phyloP scores from a whole-genome alignment of 2,888 invertebrate genomes.

The Drosophila pseudotalamancana region DNA sequence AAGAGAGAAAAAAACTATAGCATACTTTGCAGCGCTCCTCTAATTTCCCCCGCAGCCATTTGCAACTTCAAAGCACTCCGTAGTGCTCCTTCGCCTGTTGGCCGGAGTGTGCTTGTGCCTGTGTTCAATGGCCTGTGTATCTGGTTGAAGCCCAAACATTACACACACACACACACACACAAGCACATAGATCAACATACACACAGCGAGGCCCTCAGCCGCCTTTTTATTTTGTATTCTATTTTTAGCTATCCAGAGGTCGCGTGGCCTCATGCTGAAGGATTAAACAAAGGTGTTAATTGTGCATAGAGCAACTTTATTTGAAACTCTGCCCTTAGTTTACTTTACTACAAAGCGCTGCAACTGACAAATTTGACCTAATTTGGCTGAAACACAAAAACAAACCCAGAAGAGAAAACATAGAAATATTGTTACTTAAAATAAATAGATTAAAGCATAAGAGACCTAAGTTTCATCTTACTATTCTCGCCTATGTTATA shows the following conservation, averaged over 20 bases:
- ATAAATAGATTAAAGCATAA: too few species aligned
- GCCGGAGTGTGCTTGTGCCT: neutral
- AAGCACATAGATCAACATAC: neutral
- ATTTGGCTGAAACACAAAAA: neutral
- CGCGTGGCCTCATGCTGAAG: constrained; percentile 27
- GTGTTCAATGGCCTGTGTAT: constrained; percentile 43
- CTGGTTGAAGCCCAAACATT: constrained; percentile 6
- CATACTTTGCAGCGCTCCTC: constrained; percentile 12
- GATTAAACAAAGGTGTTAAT: constrained; percentile 16
- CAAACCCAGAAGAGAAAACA: too few species aligned
- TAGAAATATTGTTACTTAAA: too few species aligned
- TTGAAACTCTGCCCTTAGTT: neutral
- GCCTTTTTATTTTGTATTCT: constrained; percentile 29
- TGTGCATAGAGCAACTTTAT: constrained; percentile 12
- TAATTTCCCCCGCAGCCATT: neutral
- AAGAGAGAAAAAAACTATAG: constrained; percentile 14
- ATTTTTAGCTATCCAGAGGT: constrained; percentile 46
- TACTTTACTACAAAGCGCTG: neutral
- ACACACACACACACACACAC: neutral
- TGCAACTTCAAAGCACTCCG: constrained; percentile 45
- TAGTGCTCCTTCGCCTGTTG: neutral
- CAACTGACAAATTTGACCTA: constrained; percentile 7
- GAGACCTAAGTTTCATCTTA: too few species aligned
- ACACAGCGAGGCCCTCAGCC: neutral
- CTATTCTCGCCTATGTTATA: too few species aligned